phyloP scores from a whole-genome alignment of 2,113 vertebrate species.

The Papio anubis region DNA sequence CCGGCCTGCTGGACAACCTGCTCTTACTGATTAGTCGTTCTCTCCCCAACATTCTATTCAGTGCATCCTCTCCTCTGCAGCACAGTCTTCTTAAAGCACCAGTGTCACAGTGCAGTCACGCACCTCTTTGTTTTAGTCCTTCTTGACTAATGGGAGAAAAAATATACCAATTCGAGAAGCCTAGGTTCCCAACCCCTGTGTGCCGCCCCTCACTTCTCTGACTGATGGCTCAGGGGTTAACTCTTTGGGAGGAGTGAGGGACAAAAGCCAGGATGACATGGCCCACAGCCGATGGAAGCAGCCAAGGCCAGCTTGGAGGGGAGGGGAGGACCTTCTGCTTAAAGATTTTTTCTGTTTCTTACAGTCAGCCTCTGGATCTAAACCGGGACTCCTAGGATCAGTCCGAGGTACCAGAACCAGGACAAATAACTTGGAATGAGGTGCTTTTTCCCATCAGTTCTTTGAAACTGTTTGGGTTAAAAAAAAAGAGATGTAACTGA shows the following conservation, averaged over 20 bases:
- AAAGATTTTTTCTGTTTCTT: not conserved
- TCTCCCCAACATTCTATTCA: not conserved
- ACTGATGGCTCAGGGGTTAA: not conserved
- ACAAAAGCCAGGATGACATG: not conserved
- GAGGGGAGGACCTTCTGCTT: not conserved
- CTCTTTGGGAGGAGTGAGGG: not conserved
- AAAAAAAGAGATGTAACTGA: not conserved
- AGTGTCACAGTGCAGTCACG: fast-evolving
- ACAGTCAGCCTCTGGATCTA: not conserved
- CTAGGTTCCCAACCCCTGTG: not conserved
- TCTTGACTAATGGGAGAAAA: not conserved
- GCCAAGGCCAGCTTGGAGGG: not conserved
- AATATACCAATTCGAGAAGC: not conserved
- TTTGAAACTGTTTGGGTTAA: not conserved
- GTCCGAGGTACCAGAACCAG: not conserved
- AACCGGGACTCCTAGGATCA: not conserved
- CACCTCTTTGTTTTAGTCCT: not conserved
- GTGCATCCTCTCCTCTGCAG: not conserved
- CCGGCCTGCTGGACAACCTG: not conserved
- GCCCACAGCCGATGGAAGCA: not conserved
- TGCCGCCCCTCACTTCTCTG: not conserved
- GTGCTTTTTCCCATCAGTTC: not conserved
- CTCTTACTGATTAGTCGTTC: not conserved
- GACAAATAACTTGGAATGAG: not conserved
- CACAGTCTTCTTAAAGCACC: not conserved